Base-by-base conservation (phyloP, 2,888 invertebrate species). In the Operophtera brumata region DNA sequence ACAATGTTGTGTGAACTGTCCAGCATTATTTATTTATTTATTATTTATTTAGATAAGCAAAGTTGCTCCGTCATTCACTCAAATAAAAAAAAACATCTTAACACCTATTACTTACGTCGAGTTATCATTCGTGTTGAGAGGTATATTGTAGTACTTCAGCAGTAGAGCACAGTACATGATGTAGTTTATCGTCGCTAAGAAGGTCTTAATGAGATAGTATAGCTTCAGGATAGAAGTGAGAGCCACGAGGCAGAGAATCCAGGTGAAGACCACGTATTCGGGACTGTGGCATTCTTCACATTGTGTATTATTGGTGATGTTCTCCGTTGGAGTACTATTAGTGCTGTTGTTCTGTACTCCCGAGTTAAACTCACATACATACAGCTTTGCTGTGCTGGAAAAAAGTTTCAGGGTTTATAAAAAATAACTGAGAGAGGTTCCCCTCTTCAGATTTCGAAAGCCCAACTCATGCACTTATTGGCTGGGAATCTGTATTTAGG, bases 251-350 rank as follows among this genome's bases (percentile, higher is more conserved):
- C 97, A 96, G 12, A 99, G 88, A 47, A 98, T 95, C 96, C 98
- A 97, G 2, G 97, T 96, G 84, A 97, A 97, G 3, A 98, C 96
- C 10, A 97, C 94, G 75, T 98, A 98, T 81, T 98, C 96, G 0
- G 95, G 94, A 65, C 93, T 92, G 43, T 91, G 86, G 68, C 95
- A 95, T 43, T 90, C 86, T 0, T 66, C 75, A 34, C 43, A 60
- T 1, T 13, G 4, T 0, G 36, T 10, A 12, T 12, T 28, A 10
- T 10, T n/a, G 6, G 13, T 12, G 37, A 25, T 37, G 36, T 34
- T 10, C 20, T 12, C n/a, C 2, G 13, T 26, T 20, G 41, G n/a
- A n/a, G n/a, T 9, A 28, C 59, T 61, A 2, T 57, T 42, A 0
- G 2, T 34, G 13, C 2, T 8, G 45, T 48, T 4, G 12, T 13